Evolutionary conservation across 2,113 vertebrate species (phyloP), one percentile per base, ranked within the genome.

Genomic region (Pteropus alecto): DNA sequence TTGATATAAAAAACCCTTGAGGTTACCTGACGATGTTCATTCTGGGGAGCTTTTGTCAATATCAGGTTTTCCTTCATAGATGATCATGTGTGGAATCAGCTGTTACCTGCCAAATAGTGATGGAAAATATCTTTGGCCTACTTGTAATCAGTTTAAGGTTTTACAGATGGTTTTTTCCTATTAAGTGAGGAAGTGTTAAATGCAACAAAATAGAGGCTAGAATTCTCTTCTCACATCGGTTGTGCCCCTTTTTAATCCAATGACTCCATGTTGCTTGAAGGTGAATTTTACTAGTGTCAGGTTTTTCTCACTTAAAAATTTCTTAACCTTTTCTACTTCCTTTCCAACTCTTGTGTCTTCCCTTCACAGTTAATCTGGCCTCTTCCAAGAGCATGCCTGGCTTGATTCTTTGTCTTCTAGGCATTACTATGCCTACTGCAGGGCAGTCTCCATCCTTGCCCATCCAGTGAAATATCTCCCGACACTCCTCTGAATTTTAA

Each of bases 231-330:
- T 51, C 26, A 12, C 1, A 4, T 16, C 0, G 0, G 1, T 30
- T 30, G 6, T 38, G 14, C 6, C 21, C 51, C 8, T 87, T 90
- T 46, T 87, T 68, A 93, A 35, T 38, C 30, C 56, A 51, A 0
- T 24, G 30, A 10, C 16, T 41, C 14, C 28, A 13, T 21, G 65
- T 33, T 61, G 56, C 19, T 76, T 73, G n/a, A 54, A 87, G 43
- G 15, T 92, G 54, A 71, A 54, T 82, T 89, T 92, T 92, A 74
- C 19, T 48, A 26, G 19, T 56, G n/a, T 96, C 38, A 93, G 28
- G 0, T 60, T 2, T 68, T 56, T 92, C 26, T 86, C 24, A 38
- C 35, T 54, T 43, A 56, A 79, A 70, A 77, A 28, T 67, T 33
- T 60, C 58, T 61, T n/a, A 1, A 87, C 46, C 33, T 85, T 71